Conservation (phyloP, 2,797 vertebrate genomes). For the Acanthopagrus latus region DNA sequence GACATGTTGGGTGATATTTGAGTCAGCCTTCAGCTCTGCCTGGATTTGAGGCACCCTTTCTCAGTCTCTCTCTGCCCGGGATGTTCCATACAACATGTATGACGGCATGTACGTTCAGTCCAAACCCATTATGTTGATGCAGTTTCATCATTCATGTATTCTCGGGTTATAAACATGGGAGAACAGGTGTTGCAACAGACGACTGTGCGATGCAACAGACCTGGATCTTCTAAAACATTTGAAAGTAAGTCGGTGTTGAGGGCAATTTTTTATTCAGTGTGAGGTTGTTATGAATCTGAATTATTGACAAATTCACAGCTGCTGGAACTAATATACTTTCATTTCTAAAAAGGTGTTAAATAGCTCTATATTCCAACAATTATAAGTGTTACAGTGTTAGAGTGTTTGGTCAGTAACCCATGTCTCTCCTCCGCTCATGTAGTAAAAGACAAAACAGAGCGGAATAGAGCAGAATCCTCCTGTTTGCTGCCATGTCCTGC, state of each 20-base stretch:
- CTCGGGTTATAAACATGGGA: conserved; percentile 17
- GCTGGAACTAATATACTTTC: no score
- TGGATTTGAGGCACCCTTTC: conserved; percentile 8
- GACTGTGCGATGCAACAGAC: conserved; percentile 41
- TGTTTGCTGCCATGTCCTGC: no score
- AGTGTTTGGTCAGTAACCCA: no score
- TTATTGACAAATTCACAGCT: neutral
- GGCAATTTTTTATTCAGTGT: conserved; percentile 6
- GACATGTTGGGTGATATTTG: conserved; percentile 20
- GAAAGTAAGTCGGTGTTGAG: neutral
- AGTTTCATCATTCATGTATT: conserved; percentile 43
- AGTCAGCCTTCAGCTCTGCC: conserved; percentile 28
- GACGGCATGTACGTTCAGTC: conserved; percentile 2
- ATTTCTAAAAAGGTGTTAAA: no score
- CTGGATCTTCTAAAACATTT: neutral
- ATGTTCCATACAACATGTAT: conserved; percentile 15
- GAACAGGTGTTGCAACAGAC: conserved; percentile 31
- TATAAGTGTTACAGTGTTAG: no score
- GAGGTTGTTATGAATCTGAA: neutral
- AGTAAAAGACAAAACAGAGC: no score
- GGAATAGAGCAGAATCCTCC: no score
- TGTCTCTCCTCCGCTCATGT: no score
- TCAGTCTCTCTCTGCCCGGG: conserved; percentile 8
- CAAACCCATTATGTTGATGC: neutral
- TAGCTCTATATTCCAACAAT: no score